Evolutionary conservation across 1,140 invertebrate genomes (phyloP).

Genomic region (Halesus radiatus): DNA sequence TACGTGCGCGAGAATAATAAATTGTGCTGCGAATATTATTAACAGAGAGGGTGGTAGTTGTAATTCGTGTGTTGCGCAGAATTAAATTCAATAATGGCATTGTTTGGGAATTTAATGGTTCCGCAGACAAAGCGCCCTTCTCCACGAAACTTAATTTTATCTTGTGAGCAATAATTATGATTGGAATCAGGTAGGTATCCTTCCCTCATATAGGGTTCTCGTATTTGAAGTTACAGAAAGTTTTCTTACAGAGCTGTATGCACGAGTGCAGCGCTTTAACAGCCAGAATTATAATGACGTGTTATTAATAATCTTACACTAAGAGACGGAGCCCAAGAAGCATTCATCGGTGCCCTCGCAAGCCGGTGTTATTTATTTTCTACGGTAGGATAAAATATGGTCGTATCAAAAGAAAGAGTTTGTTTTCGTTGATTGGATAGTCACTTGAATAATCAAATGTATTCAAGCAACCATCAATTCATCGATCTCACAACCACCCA

Average conservation of each 20-base stretch:
- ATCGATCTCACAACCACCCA: constrained; percentile 7
- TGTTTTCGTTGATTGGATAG: no score
- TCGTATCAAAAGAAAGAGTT: no score
- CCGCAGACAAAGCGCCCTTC: background rate
- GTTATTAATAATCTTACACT: no score
- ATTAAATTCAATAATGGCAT: constrained; percentile 37
- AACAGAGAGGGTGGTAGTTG: constrained; percentile 12
- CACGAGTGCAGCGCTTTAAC: no score
- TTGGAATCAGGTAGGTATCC: background rate
- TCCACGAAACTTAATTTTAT: constrained; percentile 9
- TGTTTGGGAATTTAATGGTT: constrained; percentile 36
- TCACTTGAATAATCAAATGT: background rate
- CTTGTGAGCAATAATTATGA: background rate
- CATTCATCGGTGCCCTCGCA: no score
- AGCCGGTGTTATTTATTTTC: no score
- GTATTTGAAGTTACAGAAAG: no score
- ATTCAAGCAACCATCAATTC: background rate
- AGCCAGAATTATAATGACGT: no score
- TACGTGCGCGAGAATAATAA: constrained; percentile 31
- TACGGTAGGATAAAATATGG: no score
- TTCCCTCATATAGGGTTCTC: no score
- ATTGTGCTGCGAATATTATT: constrained; percentile 22
- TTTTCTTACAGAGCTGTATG: no score
- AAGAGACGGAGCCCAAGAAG: no score
- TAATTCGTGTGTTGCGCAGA: constrained; percentile 27